phyloP scores from a whole-genome alignment of 2,888 invertebrate species.

The Ditula angustiorana region DNA sequence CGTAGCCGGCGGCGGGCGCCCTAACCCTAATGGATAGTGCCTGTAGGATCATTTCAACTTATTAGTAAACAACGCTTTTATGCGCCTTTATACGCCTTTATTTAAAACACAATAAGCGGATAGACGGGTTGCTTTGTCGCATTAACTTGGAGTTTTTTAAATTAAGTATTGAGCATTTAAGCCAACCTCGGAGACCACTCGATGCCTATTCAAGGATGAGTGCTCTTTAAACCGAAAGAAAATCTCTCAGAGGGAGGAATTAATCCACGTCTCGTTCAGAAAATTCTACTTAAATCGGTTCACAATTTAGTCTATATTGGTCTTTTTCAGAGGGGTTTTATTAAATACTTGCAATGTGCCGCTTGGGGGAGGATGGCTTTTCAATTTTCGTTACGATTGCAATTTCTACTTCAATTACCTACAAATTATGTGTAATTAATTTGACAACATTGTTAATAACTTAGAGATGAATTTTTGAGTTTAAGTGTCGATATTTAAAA shows the following conservation, averaged over 20 bases:
- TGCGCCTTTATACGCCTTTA: constrained; percentile 35
- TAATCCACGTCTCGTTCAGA: constrained; percentile 54
- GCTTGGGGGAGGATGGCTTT: no score
- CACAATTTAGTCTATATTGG: constrained; percentile 50
- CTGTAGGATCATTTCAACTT: constrained; percentile 35
- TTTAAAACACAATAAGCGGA: constrained; percentile 35
- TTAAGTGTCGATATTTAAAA: no score
- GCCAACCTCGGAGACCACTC: constrained; percentile 52
- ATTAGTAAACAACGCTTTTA: constrained; percentile 23
- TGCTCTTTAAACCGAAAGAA: constrained; percentile 54
- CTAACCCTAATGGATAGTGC: constrained; percentile 46
- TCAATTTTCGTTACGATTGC: no score
- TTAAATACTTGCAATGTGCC: constrained; percentile 36
- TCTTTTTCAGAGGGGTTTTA: constrained; percentile 43
- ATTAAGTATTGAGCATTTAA: constrained; percentile 55
- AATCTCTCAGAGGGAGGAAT: constrained; percentile 55
- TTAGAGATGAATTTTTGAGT: no score
- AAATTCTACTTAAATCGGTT: constrained; percentile 53
- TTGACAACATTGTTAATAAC: no score
- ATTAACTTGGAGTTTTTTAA: constrained; percentile 47
- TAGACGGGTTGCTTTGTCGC: constrained; percentile 43
- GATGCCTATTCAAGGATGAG: constrained; percentile 55
- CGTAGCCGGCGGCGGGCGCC: constrained; percentile 20
- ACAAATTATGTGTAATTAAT: no score
- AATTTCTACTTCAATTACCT: no score